These are phyloP conservation scores for Acrossocheilus fasciatus DNA, from an alignment of 2,797 vertebrate species.

Conservation along the genomic window DNA sequence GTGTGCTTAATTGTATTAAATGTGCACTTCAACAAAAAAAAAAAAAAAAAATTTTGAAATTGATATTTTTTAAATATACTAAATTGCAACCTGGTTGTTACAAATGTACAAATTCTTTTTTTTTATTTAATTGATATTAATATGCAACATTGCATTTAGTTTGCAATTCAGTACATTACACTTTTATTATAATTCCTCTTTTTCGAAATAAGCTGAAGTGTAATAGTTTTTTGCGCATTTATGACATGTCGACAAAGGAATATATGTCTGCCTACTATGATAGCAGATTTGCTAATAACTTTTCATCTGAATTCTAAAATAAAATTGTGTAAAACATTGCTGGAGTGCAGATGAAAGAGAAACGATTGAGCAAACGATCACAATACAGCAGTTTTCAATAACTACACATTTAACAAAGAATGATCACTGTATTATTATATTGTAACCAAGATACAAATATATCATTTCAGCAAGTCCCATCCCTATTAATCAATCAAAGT, in stretches of 20 bases:
- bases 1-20: background rate
- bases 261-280: background rate
- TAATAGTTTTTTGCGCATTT: background rate
- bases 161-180: background rate
- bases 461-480: background rate
- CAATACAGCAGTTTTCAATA: background rate
- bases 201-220: background rate
- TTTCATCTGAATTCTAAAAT: background rate
- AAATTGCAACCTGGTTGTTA: background rate
- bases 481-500: background rate
- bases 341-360: background rate
- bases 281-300: background rate
- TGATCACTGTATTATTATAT: background rate
- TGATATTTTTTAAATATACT: background rate
- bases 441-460: background rate
- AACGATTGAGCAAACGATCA: background rate
- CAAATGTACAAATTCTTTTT: background rate
- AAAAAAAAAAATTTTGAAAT: too few relatives aligned
- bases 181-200: background rate
- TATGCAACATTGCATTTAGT: background rate
- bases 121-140: background rate
- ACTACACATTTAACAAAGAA: constrained; percentile 4
- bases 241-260: background rate
- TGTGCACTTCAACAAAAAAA: background rate
- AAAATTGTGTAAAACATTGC: background rate